phyloP scores from a whole-genome alignment of 2,888 invertebrate genomes.

The Myathropa florea region DNA sequence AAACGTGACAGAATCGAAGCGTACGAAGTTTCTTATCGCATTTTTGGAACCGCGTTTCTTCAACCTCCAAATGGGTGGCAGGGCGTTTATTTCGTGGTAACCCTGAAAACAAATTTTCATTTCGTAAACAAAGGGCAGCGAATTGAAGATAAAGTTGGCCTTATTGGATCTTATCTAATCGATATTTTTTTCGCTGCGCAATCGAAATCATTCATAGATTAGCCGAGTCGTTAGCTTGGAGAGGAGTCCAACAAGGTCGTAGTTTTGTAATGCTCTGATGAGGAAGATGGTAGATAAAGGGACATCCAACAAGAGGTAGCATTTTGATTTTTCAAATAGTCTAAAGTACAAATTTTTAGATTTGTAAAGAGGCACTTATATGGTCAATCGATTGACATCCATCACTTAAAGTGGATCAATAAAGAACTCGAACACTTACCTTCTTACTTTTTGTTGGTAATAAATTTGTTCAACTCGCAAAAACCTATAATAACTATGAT shows the following conservation, averaged over 20 bases:
- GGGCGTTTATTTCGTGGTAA: not conserved
- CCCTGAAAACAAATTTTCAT: not conserved
- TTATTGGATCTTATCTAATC: not conserved
- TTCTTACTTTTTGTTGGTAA: too few species aligned
- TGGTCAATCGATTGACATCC: too few species aligned
- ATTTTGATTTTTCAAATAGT: too few species aligned
- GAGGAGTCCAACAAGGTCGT: not conserved
- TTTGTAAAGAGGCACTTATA: too few species aligned
- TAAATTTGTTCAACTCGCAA: too few species aligned
- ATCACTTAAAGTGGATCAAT: too few species aligned
- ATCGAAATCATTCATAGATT: not conserved
- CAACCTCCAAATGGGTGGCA: not conserved
- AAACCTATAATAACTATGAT: too few species aligned
- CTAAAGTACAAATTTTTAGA: too few species aligned
- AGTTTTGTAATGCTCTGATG: not conserved
- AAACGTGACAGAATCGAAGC: not conserved
- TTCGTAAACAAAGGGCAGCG: not conserved
- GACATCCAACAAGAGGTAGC: too few species aligned
- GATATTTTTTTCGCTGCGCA: not conserved
- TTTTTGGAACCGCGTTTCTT: not conserved
- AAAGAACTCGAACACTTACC: too few species aligned
- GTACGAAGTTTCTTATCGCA: not conserved
- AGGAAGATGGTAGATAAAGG: too few species aligned
- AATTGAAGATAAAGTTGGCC: not conserved
- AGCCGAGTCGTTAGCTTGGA: not conserved